phyloP scores from a whole-genome alignment of 2,797 vertebrate genomes.

The Valencia hispanica region DNA sequence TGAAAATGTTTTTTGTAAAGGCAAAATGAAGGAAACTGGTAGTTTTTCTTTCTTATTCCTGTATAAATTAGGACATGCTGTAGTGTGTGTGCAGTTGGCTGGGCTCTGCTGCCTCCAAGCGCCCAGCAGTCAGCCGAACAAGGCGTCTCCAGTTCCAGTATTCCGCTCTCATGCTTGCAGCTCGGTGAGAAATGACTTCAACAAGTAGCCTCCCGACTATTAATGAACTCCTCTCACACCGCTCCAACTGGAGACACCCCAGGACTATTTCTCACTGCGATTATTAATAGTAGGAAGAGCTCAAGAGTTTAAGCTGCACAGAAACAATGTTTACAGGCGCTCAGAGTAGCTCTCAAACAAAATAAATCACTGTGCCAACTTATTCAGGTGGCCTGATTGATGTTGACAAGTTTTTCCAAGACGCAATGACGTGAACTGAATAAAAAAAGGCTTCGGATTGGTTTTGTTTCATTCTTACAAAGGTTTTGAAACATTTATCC shows the following conservation, averaged over 20 bases:
- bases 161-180: conserved; percentile 29
- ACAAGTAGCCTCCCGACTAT: conserved; percentile 2
- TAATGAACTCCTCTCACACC: conserved; percentile 8
- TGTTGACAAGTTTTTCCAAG: conserved; percentile 9
- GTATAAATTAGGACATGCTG: neutral
- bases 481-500: conserved; percentile 61
- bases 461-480: conserved; percentile 32
- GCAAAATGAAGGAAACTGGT: neutral
- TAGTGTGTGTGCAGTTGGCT: neutral
- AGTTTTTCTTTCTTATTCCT: neutral
- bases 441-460: neutral
- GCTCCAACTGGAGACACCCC: neutral
- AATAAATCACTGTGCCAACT: conserved; percentile 4
- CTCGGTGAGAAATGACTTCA: conserved; percentile 26
- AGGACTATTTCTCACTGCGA: conserved; percentile 9
- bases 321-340: conserved; percentile 6
- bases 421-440: conserved; percentile 14
- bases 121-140: too few relatives aligned
- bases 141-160: conserved; percentile 26
- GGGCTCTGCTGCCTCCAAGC: neutral
- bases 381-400: conserved; percentile 19
- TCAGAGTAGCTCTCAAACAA: neutral
- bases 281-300: neutral
- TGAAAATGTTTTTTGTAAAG: neutral
- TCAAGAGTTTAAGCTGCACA: neutral